Conservation (phyloP, 1,140 invertebrate genomes). For the Nasonia vitripennis region DNA sequence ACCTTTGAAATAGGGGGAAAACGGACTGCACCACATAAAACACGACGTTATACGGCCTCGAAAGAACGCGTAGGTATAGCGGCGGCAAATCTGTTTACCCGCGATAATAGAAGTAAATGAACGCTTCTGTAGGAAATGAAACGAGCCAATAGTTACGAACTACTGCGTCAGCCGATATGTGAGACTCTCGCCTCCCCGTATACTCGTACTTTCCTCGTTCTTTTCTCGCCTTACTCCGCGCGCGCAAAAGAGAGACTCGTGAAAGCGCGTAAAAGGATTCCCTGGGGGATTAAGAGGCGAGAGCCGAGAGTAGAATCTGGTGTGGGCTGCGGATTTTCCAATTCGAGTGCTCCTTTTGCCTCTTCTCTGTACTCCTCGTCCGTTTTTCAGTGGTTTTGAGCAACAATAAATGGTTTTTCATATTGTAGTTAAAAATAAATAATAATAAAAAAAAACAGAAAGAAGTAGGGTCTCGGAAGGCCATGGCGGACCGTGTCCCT, state of each 20-base stretch:
- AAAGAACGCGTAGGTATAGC: no score
- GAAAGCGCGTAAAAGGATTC: slow-evolving; percentile 14
- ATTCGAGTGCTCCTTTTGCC: not conserved
- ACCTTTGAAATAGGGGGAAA: not conserved
- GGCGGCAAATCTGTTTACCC: slow-evolving; percentile 68
- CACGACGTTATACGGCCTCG: not conserved
- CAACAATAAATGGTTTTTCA: no score
- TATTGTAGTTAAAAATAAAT: no score
- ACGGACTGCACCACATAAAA: not conserved
- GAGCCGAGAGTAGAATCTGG: not conserved
- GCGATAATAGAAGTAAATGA: slow-evolving; percentile 73
- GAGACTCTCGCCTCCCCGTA: not conserved
- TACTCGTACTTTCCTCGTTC: not conserved
- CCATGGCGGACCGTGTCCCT: not conserved
- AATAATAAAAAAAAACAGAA: not conserved
- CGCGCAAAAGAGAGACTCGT: not conserved
- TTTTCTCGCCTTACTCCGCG: not conserved
- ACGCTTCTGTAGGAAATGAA: slow-evolving; percentile 63
- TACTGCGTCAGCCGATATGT: not conserved
- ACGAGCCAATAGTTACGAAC: slow-evolving; percentile 63
- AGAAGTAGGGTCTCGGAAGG: not conserved
- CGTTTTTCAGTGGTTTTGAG: not conserved
- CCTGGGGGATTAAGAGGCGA: not conserved
- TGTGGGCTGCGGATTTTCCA: slow-evolving; percentile 4
- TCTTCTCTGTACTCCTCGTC: not conserved